Conservation (phyloP, 2,113 vertebrate species). For the Tringa solitaria region DNA sequence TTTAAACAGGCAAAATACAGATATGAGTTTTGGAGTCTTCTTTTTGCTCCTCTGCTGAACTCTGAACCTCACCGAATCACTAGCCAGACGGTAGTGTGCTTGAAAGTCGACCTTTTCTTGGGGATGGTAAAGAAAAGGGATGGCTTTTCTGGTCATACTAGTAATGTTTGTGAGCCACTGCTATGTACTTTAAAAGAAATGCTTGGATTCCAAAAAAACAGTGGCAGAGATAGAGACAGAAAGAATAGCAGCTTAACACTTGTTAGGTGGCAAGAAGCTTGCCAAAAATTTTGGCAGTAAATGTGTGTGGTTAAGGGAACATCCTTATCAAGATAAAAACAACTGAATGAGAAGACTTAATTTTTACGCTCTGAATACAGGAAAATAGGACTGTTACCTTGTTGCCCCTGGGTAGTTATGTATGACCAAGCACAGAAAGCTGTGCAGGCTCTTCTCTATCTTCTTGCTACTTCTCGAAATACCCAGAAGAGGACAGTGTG, state of each 20-base stretch:
- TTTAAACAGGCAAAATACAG: background rate
- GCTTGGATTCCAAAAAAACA: background rate
- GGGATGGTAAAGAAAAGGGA: background rate
- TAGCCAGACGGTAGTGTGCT: background rate
- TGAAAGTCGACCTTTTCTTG: background rate
- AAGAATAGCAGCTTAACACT: background rate
- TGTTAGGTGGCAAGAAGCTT: background rate
- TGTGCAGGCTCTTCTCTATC: background rate
- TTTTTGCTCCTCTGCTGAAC: background rate
- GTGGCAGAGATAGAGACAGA: background rate
- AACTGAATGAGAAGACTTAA: background rate
- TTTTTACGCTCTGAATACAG: background rate
- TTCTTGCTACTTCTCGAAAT: background rate
- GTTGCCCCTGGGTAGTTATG: accelerated
- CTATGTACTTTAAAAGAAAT: background rate
- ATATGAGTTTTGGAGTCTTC: background rate
- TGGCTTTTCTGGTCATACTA: background rate
- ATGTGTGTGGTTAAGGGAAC: background rate
- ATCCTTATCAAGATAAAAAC: background rate
- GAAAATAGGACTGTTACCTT: accelerated
- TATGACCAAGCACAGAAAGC: no score
- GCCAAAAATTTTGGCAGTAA: background rate
- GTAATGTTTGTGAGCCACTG: background rate
- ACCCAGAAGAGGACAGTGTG: conserved; percentile 46
- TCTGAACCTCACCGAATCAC: background rate